Percentiles rank a stretch among this genome's conserved stretches.
phyloP scores from a whole-genome alignment of 2,888 invertebrate genomes.

The Pandemis heparana region DNA sequence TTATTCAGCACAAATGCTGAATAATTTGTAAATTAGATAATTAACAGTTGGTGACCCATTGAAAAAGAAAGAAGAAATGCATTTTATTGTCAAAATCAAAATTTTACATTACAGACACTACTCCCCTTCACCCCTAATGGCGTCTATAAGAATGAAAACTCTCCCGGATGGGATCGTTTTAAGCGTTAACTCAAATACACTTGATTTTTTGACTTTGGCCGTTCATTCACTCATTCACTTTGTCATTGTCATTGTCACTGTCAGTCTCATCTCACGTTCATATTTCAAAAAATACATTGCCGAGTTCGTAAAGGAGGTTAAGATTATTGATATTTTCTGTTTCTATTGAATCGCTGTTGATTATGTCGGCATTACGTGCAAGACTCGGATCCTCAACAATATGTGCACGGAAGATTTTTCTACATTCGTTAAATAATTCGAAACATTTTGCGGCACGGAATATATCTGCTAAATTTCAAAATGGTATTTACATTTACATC shows the following conservation, averaged over 20 bases:
- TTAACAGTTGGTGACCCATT: no score
- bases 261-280: background rate
- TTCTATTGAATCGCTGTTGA: background rate
- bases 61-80: no score
- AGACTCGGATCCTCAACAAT: conserved; percentile 59
- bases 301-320: conserved; percentile 13
- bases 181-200: conserved; percentile 14
- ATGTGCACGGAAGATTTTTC: conserved; percentile 64
- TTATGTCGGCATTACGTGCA: conserved; percentile 72
- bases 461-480: conserved; percentile 46
- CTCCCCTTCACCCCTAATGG: no score
- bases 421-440: conserved; percentile 56
- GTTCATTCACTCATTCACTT: background rate
- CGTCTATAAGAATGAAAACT: no score
- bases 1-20: no score
- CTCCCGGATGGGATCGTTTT: background rate
- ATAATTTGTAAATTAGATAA: no score
- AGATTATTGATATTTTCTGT: conserved; percentile 8
- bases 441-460: conserved; percentile 55
- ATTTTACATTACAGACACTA: no score
- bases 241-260: no score
- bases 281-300: conserved; percentile 13
- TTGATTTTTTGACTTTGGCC: conserved; percentile 4
- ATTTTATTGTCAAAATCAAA: no score
- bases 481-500: conserved; percentile 46